Evolutionary conservation across 2,113 vertebrate species (phyloP), one percentile per base, ranked within the genome.

Genomic region (Anser cygnoides): DNA sequence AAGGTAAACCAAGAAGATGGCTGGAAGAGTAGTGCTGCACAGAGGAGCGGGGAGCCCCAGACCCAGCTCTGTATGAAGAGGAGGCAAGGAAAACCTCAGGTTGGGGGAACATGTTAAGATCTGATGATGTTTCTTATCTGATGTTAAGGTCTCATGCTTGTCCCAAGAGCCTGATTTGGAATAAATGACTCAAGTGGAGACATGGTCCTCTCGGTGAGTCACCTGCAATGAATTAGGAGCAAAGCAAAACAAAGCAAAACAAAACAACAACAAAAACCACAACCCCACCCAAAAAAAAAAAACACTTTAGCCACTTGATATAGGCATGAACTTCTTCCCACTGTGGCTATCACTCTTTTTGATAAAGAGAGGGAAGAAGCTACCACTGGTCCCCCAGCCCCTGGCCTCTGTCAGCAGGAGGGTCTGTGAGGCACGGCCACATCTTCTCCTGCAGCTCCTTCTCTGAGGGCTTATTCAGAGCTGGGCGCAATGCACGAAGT

Each of bases 401-500:
- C 1, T 18, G 20, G 17, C 15, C 35, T 49, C 3, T 10, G 29
- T 13, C 61, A 58, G 28, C 0, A 1, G 39, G 20, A 66, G 31
- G 17, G 31, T 13, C 55, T 90, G 39, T 11, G 25, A 35, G 21
- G 0, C 21, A 28, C 1, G 2, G 5, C 7, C 59, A 28, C 7
- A 22, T 65, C 73, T 61, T 57, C 74, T 43, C 0, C 0, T 49
- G 59, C 26, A 84, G 18, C 18, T 35, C 18, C 26, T 43, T 52
- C 80, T 89, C 21, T 26, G 23, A 16, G 37, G 2, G 2, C 73
- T 81, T 28, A 2, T 29, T 33, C 35, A 58, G 61, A 62, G 19
- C 44, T 41, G n/a, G 31, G 17, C 1, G 6, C 19, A 19, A 17
- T 1, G 33, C 50, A 14, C 4, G 1, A 23, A 11, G 17, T 12